Percentiles rank a stretch among this genome's conserved stretches.
Evolutionary conservation across 2,113 vertebrate species (phyloP).

Genomic region (Phaethornis superciliosus): DNA sequence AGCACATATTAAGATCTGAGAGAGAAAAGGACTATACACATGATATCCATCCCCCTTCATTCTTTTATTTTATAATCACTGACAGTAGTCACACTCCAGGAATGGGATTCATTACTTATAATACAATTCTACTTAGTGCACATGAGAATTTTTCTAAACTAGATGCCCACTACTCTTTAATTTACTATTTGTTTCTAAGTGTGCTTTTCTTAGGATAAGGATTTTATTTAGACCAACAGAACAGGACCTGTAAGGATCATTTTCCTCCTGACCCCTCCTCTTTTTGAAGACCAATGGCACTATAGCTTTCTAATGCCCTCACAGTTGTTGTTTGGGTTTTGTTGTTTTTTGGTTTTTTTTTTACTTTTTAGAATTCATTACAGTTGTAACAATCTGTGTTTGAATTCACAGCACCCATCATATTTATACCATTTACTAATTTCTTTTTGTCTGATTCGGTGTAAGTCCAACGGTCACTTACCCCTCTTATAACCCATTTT

Average conservation of each 20-base stretch:
- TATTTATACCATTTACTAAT: background rate
- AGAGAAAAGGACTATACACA: background rate
- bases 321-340: too few species aligned
- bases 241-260: background rate
- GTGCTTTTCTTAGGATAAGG: background rate
- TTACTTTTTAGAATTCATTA: background rate
- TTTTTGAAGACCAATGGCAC: background rate
- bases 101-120: background rate
- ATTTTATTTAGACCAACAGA: background rate
- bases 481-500: background rate
- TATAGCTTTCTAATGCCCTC: background rate
- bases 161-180: background rate
- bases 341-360: too few species aligned
- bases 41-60: background rate
- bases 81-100: background rate
- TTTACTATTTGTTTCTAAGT: background rate
- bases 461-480: background rate
- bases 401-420: background rate
- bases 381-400: background rate
- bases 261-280: background rate
- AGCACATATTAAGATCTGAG: fast-evolving
- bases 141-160: background rate
- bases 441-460: background rate
- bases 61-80: background rate
- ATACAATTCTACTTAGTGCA: background rate